A percentile compares a stretch with the other conserved stretches of the same genome.
These are phyloP conservation scores for Lepidochitona cinerea DNA, from an alignment of 2,888 invertebrate species.

Conservation along the genomic window DNA sequence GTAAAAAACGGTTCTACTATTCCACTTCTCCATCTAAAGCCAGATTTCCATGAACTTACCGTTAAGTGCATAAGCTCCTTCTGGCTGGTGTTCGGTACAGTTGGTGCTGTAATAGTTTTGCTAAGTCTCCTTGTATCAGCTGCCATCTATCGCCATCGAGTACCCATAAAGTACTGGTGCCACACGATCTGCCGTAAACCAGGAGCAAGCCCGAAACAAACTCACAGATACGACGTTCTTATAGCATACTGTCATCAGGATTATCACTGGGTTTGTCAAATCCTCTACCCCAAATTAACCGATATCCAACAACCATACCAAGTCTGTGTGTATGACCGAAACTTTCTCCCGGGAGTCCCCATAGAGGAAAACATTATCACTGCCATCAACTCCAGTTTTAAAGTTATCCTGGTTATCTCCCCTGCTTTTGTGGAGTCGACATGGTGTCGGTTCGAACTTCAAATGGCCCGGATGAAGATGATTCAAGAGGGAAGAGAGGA, in stretches of 20 bases:
- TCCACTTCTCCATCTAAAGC: not conserved
- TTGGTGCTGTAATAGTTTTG: not conserved
- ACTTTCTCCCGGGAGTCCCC: not conserved
- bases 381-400: not conserved
- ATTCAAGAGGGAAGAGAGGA: not conserved
- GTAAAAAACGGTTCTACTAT: not conserved
- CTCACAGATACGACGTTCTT: not conserved
- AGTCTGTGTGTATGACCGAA: not conserved
- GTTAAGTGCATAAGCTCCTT: not conserved
- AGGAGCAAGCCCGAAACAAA: too few species aligned
- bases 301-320: not conserved
- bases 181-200: not conserved
- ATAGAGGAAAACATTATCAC: not conserved
- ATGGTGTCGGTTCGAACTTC: not conserved
- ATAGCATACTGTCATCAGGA: not conserved
- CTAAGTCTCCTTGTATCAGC: not conserved
- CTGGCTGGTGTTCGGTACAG: not conserved
- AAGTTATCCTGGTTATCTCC: not conserved
- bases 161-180: not conserved
- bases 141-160: not conserved
- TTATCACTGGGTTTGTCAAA: not conserved
- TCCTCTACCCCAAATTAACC: not conserved
- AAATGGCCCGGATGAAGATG: slow-evolving; percentile 7
- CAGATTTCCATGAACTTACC: not conserved
- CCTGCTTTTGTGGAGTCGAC: not conserved